phyloP scores from a whole-genome alignment of 2,113 vertebrate species.

The Sander lucioperca region DNA sequence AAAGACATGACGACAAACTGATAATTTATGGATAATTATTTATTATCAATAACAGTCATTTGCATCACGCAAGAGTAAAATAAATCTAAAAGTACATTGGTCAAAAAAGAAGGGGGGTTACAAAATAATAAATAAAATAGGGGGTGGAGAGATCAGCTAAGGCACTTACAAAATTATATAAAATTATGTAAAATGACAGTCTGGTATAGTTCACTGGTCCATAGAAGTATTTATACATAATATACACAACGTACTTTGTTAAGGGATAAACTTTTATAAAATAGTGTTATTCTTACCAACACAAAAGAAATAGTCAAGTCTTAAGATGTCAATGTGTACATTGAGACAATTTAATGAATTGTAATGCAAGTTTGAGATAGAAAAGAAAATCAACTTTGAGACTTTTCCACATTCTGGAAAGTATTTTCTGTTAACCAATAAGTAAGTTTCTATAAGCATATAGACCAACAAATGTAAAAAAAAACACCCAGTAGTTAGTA shows the following conservation, averaged over 20 bases:
- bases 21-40: constrained; percentile 65
- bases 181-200: constrained; percentile 55
- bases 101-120: constrained; percentile 19
- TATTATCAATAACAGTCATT: constrained; percentile 67
- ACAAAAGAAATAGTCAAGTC: constrained; percentile 35
- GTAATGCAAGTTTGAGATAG: not conserved
- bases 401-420: not conserved
- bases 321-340: not conserved
- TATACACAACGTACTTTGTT: constrained; percentile 47
- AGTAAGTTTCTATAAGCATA: not conserved
- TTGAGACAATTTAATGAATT: not conserved
- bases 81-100: constrained; percentile 58
- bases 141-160: constrained; percentile 7
- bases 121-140: constrained; percentile 70
- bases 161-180: constrained; percentile 31
- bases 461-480: not conserved
- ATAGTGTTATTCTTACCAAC: constrained; percentile 30
- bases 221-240: constrained; percentile 41
- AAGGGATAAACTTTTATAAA: constrained; percentile 20
- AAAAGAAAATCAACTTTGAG: not conserved
- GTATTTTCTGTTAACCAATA: not conserved
- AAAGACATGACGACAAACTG: constrained; percentile 4
- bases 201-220: not conserved
- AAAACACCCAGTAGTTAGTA: no score
- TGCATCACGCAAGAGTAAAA: constrained; percentile 61